Percentiles rank a stretch among this genome's conserved stretches.
phyloP scores from a whole-genome alignment of 2,113 vertebrate genomes.

The Bungarus multicinctus region DNA sequence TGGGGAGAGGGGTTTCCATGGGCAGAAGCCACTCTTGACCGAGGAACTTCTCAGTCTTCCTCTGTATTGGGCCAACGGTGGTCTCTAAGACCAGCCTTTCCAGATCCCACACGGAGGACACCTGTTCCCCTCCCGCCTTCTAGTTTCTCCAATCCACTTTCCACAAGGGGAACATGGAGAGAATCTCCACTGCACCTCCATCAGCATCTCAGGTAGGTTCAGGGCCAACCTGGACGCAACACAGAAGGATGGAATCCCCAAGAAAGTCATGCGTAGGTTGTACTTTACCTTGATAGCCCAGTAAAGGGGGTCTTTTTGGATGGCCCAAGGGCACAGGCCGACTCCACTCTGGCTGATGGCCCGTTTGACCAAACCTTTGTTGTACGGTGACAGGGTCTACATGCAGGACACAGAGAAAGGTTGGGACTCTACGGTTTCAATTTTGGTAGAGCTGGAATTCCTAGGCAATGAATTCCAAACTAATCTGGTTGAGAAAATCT shows the following conservation, averaged over 20 bases:
- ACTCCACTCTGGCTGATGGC: constrained; percentile 93
- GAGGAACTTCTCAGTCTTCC: neutral
- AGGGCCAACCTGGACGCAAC: neutral
- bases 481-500: neutral
- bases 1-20: too few relatives aligned
- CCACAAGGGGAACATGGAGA: neutral
- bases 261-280: too few relatives aligned
- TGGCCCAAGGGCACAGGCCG: constrained; percentile 79
- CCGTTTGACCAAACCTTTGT: constrained; percentile 84
- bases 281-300: constrained; percentile 73
- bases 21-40: neutral
- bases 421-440: neutral
- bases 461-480: neutral
- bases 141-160: neutral
- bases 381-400: constrained; percentile 84
- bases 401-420: neutral
- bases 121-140: neutral
- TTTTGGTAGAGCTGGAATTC: neutral
- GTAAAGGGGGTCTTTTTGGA: constrained; percentile 78
- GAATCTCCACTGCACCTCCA: neutral
- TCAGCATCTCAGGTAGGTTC: neutral
- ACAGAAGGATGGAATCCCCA: neutral
- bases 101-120: neutral
- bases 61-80: neutral
- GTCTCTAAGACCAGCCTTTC: neutral